phyloP scores from a whole-genome alignment of 2,797 vertebrate genomes.

The Hozukius guyotensis region DNA sequence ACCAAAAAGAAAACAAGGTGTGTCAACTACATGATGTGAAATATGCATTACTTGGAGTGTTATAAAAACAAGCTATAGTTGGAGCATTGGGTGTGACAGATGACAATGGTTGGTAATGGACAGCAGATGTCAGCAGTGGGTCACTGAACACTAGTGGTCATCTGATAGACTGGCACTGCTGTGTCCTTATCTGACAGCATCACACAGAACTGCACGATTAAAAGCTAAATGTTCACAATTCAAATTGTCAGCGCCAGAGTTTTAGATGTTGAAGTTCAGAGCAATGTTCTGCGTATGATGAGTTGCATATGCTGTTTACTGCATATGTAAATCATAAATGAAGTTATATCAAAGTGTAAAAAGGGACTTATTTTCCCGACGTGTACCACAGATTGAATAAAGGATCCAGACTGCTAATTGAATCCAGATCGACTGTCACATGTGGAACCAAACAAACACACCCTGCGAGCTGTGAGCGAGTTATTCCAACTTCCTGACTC shows the following conservation, averaged over 20 bases:
- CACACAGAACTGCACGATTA: not conserved
- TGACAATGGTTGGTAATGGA: conserved; percentile 54
- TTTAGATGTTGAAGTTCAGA: not conserved
- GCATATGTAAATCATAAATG: not conserved
- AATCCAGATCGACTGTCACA: conserved; percentile 71
- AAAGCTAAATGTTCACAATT: not conserved
- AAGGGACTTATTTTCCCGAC: conserved; percentile 31
- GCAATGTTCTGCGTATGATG: not conserved
- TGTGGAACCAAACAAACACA: conserved; percentile 77
- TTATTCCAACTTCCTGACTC: conserved; percentile 68
- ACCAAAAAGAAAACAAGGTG: not conserved
- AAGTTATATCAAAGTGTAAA: conserved; percentile 21
- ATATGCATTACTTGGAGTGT: not conserved
- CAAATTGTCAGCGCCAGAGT: not conserved
- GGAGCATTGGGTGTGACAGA: conserved; percentile 7
- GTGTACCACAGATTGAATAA: conserved; percentile 53
- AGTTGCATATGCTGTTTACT: conserved; percentile 18
- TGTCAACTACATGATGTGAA: not conserved
- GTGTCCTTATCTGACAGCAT: conserved; percentile 1
- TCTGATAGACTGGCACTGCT: conserved; percentile 16
- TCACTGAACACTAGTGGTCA: conserved; percentile 38
- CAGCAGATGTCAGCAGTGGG: conserved; percentile 83
- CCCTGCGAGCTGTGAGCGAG: conserved; percentile 67
- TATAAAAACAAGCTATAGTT: not conserved
- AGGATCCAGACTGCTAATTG: conserved; percentile 57